Evolutionary conservation across 1,140 invertebrate species (phyloP).

Genomic region (Drosophila eugracilis): DNA sequence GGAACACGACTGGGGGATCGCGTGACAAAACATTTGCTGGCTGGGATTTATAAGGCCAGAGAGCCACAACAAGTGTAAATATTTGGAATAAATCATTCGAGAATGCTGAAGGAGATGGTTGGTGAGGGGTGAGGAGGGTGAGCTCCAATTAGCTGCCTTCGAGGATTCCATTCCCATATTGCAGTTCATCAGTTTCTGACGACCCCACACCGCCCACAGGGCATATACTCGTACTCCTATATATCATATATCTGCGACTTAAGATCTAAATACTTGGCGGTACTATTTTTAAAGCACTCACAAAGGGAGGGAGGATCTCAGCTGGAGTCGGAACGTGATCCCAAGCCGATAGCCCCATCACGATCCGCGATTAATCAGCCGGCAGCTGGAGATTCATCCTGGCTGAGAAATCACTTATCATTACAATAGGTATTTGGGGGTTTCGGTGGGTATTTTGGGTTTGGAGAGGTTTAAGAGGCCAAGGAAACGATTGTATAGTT

Average conservation of each 20-base stretch:
- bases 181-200: slow-evolving; percentile 40
- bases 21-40: slow-evolving; percentile 49
- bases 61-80: slow-evolving; percentile 42
- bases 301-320: slow-evolving; percentile 21
- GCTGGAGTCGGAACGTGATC: slow-evolving; percentile 67
- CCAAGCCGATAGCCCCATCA: slow-evolving; percentile 70
- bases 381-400: slow-evolving; percentile 58
- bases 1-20: slow-evolving; percentile 25
- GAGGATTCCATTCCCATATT: slow-evolving; percentile 34
- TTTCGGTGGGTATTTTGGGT: neutral
- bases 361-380: slow-evolving; percentile 81
- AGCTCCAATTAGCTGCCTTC: slow-evolving; percentile 34
- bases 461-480: too few relatives aligned
- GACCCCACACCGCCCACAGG: slow-evolving; percentile 44
- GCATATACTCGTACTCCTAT: slow-evolving; percentile 5
- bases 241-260: slow-evolving; percentile 29
- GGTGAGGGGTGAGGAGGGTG: neutral
- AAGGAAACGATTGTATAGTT: too few relatives aligned
- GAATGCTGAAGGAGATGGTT: slow-evolving; percentile 6
- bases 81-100: slow-evolving; percentile 55
- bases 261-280: slow-evolving; percentile 32
- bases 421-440: slow-evolving; percentile 25
- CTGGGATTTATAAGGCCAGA: slow-evolving; percentile 30
- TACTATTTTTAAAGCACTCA: slow-evolving; percentile 67
- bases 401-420: slow-evolving; percentile 74